Evolutionary conservation across 1,140 invertebrate species (phyloP), one percentile per base, ranked within the genome.

Genomic region (Drosophila bocki): DNA sequence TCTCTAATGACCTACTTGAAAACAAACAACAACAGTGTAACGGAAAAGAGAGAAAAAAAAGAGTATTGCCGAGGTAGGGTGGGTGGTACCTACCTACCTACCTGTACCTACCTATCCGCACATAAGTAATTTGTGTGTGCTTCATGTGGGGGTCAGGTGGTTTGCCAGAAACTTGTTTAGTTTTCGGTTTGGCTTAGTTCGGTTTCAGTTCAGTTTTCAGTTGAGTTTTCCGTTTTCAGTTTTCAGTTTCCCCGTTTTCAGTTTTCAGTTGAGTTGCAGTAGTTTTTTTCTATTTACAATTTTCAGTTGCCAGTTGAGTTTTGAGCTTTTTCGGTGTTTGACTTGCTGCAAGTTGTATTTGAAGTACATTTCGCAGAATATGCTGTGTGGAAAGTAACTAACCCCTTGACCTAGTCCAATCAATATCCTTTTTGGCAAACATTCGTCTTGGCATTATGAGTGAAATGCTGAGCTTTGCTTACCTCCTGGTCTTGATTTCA

Each of bases 331-430:
- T 42, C 15, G 9, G 39, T 51, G 29, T 51, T 71, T 54, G 54
- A 70, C 54, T 74, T 74, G 65, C 54, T 70, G 65, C 39, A 35
- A 70, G 70, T 59, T 72, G 32, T 35, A 1, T 48, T 83, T 80
- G 58, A 83, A 76, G 75, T 82, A 70, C 80, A 67, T 70, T 79
- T 37, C 33, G 19, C 44, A 37, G 51, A 32, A 53, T 35, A 8
- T 35, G 32, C 17, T 22, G 32, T 22, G 32, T 54, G 22, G 75
- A 54, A 53, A 32, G 51, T 64, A 82, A 87, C 83, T 64, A 82
- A 87, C 83, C 83, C 77, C 83, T 82, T 87, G 83, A 87, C 83
- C 83, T 68, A 86, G 75, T 87, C 71, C 80, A 82, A 82, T 82
- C 80, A 78, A 80, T 78, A 74, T 74, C 51, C 59, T 26, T 54